Base-by-base conservation (phyloP, 2,113 vertebrate genomes). In the Amia ocellicauda region DNA sequence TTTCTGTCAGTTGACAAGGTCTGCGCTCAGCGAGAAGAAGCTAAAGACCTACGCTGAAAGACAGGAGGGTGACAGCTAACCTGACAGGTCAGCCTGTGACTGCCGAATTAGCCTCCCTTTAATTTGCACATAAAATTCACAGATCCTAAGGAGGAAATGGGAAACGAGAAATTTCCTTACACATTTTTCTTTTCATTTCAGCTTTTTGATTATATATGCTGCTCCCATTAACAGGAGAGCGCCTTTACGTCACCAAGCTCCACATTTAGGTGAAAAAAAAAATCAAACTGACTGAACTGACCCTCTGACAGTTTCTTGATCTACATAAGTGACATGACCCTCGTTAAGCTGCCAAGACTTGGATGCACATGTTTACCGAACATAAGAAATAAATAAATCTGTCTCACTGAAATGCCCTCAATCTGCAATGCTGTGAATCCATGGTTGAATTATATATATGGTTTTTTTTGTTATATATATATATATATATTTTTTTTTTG, bases 1-100 rank as follows among this genome's bases (percentile, higher is more conserved):
- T 75, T 90, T 90, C 91, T 95, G 94, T 95, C 93, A 95, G 83
- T 82, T 91, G 92, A 92, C 85, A 84, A 88, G 89, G 89, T 85
- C 85, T 91, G 85, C 84, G 80, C 80, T 88, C 88, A 91, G 89
- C 86, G 87, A 91, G 89, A 85, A 88, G 88, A 85, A 89, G 86
- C 86, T 89, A 92, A 88, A 89, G 86, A 89, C 88, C 83, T 85
- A 80, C 84, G 82, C 83, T 88, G 87, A 86, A 86, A 92, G 88
- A 90, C 88, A 75, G 70, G 80, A 89, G 85, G 89, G 88, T 94
- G 92, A 94, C 92, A 91, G 91, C 91, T 91, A 88, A 89, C 89
- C 91, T 95, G 93, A 94, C 91, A 91, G 88, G 89, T 90, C 91
- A 89, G 83, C 82, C 88, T 89, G 80, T 86, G 91, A 89, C 83